Base-by-base conservation (phyloP, 2,888 invertebrate species). In the Scaptomyza tumidula region DNA sequence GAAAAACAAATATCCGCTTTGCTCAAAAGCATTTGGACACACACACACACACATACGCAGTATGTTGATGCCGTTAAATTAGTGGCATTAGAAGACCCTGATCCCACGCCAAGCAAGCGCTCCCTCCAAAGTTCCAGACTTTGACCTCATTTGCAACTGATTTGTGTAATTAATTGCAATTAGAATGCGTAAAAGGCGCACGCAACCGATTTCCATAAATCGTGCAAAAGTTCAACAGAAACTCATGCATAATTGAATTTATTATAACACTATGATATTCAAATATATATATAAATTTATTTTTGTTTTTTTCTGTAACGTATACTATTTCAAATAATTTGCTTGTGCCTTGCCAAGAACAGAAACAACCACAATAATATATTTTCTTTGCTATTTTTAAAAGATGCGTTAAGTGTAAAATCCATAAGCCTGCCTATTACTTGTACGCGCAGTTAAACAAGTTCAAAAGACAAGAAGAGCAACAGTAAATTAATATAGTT, bases 141-240 rank as follows among this genome's bases (percentile, higher is more conserved):
- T 79, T 83, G 78, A 86, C 84, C 84, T 71, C 82, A 75, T 71
- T 81, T 59, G 31, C 49, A 61, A 43, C 50, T 69, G 75, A 75
- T 77, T 71, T 70, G 46, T 63, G 57, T 62, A 78, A 78, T 85
- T 85, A 78, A 80, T 80, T 73, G 78, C 67, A 79, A 83, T 77
- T 77, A 71, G 64, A 81, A 55, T 60, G 61, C 58, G 59, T 58
- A 29, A 55, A 33, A 48, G 54, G 49, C 53, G 31, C 64, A 74
- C 62, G 61, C 69, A 59, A 71, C 27, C 54, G 9, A 45, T 31
- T 52, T 55, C 50, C 45, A 54, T 50, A 41, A 60, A 61, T 63
- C 41, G 55, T 39, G 45, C 35, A 31, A 62, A 60, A 72, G 64
- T 66, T 72, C 62, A 60, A 52, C 56, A 52, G 27, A 77, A 76